Evolutionary conservation across 2,888 invertebrate species (phyloP).

Genomic region (Portevinia maculata): DNA sequence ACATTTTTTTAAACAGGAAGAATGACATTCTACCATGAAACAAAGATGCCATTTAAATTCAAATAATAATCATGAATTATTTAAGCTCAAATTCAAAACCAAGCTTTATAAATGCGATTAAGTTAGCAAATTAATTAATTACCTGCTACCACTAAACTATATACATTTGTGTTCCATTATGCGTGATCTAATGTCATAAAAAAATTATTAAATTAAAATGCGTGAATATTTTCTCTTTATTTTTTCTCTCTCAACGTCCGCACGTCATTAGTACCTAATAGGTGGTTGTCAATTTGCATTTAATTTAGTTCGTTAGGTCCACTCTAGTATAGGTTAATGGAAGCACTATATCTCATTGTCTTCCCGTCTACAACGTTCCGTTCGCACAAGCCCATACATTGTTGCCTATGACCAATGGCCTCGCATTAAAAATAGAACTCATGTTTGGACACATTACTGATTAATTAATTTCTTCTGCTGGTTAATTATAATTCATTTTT

Average conservation of each 20-base stretch:
- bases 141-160: conserved; percentile 24
- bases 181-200: conserved; percentile 16
- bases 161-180: conserved; percentile 23
- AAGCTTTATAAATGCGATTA: background rate
- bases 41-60: no score
- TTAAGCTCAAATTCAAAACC: no score
- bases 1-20: no score
- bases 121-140: conserved; percentile 13
- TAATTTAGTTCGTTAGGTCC: conserved; percentile 62
- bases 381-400: no score
- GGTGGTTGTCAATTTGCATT: conserved; percentile 71
- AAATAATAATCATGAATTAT: no score
- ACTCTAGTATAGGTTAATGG: conserved; percentile 57
- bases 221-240: conserved; percentile 23
- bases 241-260: conserved; percentile 48
- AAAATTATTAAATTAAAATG: conserved; percentile 29
- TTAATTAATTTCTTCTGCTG: conserved; percentile 73
- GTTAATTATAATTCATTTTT: conserved; percentile 72
- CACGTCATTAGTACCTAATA: conserved; percentile 72
- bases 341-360: conserved; percentile 41
- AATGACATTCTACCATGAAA: no score
- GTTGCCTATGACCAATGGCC: conserved; percentile 45
- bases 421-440: conserved; percentile 62
- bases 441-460: conserved; percentile 74
- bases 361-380: conserved; percentile 4